Percentiles rank a stretch among this genome's conserved stretches.
These are phyloP conservation scores for Teleiodes luculella DNA, from an alignment of 2,888 invertebrate genomes.

Conservation along the genomic window DNA sequence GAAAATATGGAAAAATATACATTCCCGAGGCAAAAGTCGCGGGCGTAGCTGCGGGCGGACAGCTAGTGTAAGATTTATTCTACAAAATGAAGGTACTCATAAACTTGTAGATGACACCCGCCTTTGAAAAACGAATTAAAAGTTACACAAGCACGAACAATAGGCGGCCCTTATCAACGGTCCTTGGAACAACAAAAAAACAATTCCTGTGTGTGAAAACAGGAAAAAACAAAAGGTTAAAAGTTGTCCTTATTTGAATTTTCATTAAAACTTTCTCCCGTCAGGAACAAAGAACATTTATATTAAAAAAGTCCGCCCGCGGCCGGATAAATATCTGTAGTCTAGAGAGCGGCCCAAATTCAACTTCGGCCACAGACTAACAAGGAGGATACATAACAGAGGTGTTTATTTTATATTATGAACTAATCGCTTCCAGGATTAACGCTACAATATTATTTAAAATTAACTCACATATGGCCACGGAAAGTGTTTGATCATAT, in stretches of 20 bases:
- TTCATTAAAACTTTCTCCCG: conserved; percentile 74
- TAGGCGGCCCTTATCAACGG: conserved; percentile 36
- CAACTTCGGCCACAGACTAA: conserved; percentile 57
- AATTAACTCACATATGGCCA: too few relatives aligned
- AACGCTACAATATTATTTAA: too few relatives aligned
- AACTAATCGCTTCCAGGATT: too few relatives aligned
- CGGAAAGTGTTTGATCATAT: too few relatives aligned
- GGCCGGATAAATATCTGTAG: conserved; percentile 78
- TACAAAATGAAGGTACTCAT: too few relatives aligned
- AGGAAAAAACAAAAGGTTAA: conserved; percentile 62
- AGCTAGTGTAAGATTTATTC: too few relatives aligned
- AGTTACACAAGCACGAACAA: conserved; percentile 30
- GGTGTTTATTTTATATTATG: conserved; percentile 12
- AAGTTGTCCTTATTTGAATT: conserved; percentile 75
- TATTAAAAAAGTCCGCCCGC: conserved; percentile 76
- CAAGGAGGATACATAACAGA: conserved; percentile 36
- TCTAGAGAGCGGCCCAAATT: conserved; percentile 74
- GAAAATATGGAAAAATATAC: too few relatives aligned
- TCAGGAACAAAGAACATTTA: conserved; percentile 79
- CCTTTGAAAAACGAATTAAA: conserved; percentile 8
- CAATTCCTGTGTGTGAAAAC: conserved; percentile 53
- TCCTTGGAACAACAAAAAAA: conserved; percentile 61
- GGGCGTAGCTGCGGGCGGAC: too few relatives aligned
- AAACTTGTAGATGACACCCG: background rate
- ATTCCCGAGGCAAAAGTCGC: too few relatives aligned